Percentiles rank a stretch among this genome's conserved stretches.
Conservation (phyloP, 30 jellyfish, hydroid and myxozoan genomes). For the Hydractinia symbiolongicarpus region DNA sequence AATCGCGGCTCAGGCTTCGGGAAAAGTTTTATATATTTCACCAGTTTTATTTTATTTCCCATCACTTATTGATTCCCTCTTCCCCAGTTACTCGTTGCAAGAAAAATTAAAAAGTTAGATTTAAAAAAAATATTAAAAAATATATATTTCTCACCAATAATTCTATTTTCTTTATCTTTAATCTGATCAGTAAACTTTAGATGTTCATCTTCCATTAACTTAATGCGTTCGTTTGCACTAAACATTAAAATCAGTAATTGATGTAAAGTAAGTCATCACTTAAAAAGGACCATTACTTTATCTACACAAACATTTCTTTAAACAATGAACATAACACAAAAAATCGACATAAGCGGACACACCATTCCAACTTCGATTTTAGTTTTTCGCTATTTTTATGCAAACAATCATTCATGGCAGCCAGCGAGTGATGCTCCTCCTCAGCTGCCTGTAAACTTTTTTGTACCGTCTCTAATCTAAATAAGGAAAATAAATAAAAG, state of each 20-base stretch:
- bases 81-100: not conserved
- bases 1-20: too few relatives aligned
- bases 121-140: too few relatives aligned
- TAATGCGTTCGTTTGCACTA: conserved; percentile 48
- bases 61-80: not conserved
- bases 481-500: not conserved
- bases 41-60: not conserved
- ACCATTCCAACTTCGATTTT: conserved; percentile 59
- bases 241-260: not conserved
- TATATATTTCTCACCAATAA: conserved; percentile 23
- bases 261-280: not conserved
- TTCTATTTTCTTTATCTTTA: conserved; percentile 38
- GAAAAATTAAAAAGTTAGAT: not conserved
- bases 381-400: conserved; percentile 41
- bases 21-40: too few relatives aligned
- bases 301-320: not conserved
- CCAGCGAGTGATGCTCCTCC: conserved; percentile 42
- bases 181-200: conserved; percentile 7
- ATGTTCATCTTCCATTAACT: conserved; percentile 43
- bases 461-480: conserved; percentile 39
- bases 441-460: conserved; percentile 44
- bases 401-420: conserved; percentile 53
- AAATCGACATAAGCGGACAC: not conserved
- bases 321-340: not conserved
- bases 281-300: not conserved